Base-by-base conservation (phyloP, 2,888 invertebrate species). In the Campoletis raptor region DNA sequence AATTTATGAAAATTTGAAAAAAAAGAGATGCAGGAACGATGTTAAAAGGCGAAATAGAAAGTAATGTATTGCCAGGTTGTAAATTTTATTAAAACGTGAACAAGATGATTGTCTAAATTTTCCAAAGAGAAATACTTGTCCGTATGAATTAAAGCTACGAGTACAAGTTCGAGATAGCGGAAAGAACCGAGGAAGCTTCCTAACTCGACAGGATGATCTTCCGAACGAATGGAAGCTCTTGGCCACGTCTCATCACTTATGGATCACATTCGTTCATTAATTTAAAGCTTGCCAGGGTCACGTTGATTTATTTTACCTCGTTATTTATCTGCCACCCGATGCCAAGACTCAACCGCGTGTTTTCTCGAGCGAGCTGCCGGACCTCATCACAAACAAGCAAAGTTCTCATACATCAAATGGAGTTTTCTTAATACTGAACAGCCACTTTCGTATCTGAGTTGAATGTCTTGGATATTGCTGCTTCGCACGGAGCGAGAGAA, bases 211-310 rank as follows among this genome's bases (percentile, higher is more conserved):
- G 67, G 37, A 48, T 54, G 36, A 48, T 85, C 66, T 52, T 74
- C 57, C 69, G 61, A 61, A 70, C 72, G 77, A 73, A 81, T 92
- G 91, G 92, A 92, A 94, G 93, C 93, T 93, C 93, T 92, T 9
- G 92, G 91, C 90, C 93, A 93, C 93, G 93, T 94, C 93, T 93
- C 92, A 92, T 94, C 93, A 92, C 90, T 93, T 93, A 93, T 90
- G 91, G 90, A 91, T 92, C 92, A 90, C 93, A 92, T 93, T 92
- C 90, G 92, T 93, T 92, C 91, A 78, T 79, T 91, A 91, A 92
- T 92, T 92, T 90, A 85, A 82, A 87, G 81, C 85, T 82, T 88
- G 79, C 36, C 86, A 70, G 78, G 72, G 73, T 54, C 64, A 67
- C 82, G 78, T 87, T 93, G 93, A 94, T 94, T 92, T 92, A 93